phyloP scores from a whole-genome alignment of 2,797 vertebrate species.

The Pempheris klunzingeri region DNA sequence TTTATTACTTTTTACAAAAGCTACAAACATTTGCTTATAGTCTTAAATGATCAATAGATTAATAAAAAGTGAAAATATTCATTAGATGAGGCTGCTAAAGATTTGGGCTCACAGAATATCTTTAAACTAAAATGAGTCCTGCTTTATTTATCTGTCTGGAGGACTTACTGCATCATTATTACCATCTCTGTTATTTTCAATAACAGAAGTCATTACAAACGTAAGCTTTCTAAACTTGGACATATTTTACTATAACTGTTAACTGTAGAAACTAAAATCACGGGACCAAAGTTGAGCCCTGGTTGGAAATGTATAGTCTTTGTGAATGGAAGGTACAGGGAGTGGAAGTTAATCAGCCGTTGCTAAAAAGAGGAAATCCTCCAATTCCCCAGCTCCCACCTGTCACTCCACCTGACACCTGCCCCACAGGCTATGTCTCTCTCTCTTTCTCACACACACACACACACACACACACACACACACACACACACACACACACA shows the following conservation, averaged over 20 bases:
- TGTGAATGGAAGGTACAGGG: conserved; percentile 24
- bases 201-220: background rate
- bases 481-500: conserved; percentile 26
- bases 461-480: conserved; percentile 7
- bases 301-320: conserved; percentile 20
- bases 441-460: no score
- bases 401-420: conserved; percentile 68
- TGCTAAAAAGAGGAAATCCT: conserved; percentile 73
- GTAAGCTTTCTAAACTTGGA: background rate
- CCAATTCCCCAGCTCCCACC: conserved; percentile 69
- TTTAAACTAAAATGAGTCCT: background rate
- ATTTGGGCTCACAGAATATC: background rate
- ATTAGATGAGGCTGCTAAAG: background rate
- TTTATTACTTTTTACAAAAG: background rate
- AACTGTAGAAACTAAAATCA: conserved; percentile 10
- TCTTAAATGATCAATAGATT: background rate
- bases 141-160: background rate
- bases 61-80: background rate
- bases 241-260: background rate
- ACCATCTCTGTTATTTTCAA: background rate
- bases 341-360: conserved; percentile 54
- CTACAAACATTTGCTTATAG: background rate
- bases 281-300: background rate
- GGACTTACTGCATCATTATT: background rate
- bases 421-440: conserved; percentile 36